Evolutionary conservation across 1,140 invertebrate genomes (phyloP).

Genomic region (Lutraria rhynchaena): DNA sequence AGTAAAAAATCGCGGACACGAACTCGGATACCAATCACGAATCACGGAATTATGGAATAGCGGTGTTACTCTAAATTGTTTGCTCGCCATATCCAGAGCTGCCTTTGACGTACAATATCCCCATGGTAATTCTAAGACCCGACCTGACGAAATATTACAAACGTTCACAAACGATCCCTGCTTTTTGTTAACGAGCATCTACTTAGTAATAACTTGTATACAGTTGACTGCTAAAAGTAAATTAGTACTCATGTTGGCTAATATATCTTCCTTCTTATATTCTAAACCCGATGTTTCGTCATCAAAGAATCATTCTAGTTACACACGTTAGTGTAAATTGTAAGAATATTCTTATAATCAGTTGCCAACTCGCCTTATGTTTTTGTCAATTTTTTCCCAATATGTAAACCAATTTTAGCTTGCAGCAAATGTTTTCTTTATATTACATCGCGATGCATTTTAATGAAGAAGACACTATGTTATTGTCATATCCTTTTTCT

Average conservation of each 20-base stretch:
- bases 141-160: constrained; percentile 88
- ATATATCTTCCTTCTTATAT: background rate
- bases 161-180: constrained; percentile 93
- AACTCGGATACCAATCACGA: too few species aligned
- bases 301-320: constrained; percentile 87
- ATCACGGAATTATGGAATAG: too few species aligned
- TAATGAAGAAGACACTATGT: too few species aligned
- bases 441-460: too few species aligned
- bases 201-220: constrained; percentile 86
- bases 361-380: background rate
- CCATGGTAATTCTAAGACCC: constrained; percentile 91
- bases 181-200: constrained; percentile 86
- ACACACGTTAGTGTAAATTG: constrained; percentile 87
- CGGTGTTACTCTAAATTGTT: too few species aligned
- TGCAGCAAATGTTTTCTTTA: constrained; percentile 27
- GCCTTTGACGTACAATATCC: constrained; percentile 84
- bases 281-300: background rate
- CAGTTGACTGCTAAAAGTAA: constrained; percentile 84
- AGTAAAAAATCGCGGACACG: too few species aligned
- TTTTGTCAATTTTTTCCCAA: constrained; percentile 25
- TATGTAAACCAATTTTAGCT: constrained; percentile 24
- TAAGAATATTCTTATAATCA: constrained; percentile 84
- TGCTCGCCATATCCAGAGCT: constrained; percentile 82
- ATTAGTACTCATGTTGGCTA: background rate
- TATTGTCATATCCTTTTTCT: too few species aligned